Evolutionary conservation across 2,113 vertebrate species (phyloP).

Genomic region (Lates calcarifer): DNA sequence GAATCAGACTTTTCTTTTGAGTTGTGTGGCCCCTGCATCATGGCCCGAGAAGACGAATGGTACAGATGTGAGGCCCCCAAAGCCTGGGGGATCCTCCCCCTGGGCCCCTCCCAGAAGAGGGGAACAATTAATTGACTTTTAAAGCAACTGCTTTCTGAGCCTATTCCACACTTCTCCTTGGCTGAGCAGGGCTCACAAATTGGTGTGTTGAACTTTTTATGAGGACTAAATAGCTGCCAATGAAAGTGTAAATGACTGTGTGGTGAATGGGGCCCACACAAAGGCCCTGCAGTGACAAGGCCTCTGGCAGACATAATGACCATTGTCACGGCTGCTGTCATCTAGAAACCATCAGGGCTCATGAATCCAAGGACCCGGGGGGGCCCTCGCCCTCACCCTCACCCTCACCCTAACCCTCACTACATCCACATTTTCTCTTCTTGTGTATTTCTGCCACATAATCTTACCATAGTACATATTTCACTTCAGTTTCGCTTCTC

Average conservation of each 20-base stretch:
- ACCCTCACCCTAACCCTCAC: neutral
- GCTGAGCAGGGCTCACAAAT: slow-evolving; percentile 86
- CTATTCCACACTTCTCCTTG: slow-evolving; percentile 80
- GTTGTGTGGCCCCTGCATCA: slow-evolving; percentile 59
- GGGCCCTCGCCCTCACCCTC: no score
- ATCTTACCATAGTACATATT: neutral
- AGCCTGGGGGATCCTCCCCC: slow-evolving; percentile 53
- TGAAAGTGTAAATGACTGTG: slow-evolving; percentile 86
- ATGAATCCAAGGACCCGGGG: slow-evolving; percentile 54
- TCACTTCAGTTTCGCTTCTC: neutral
- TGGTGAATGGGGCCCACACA: slow-evolving; percentile 80
- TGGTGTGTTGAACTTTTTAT: slow-evolving; percentile 86
- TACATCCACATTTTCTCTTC: neutral
- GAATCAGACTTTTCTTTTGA: slow-evolving; percentile 74
- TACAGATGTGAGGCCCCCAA: slow-evolving; percentile 81
- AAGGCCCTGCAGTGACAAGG: slow-evolving; percentile 72
- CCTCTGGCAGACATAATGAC: slow-evolving; percentile 81
- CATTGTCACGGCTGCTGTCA: slow-evolving; percentile 78
- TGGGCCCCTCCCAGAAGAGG: slow-evolving; percentile 65
- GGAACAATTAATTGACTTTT: slow-evolving; percentile 86
- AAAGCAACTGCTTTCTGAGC: slow-evolving; percentile 81
- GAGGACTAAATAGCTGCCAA: slow-evolving; percentile 85
- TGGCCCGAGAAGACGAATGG: slow-evolving; percentile 72
- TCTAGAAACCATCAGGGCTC: slow-evolving; percentile 69
- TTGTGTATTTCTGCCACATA: neutral